Conservation (phyloP, 2,888 invertebrate genomes). For the Polymixis flavicincta region DNA sequence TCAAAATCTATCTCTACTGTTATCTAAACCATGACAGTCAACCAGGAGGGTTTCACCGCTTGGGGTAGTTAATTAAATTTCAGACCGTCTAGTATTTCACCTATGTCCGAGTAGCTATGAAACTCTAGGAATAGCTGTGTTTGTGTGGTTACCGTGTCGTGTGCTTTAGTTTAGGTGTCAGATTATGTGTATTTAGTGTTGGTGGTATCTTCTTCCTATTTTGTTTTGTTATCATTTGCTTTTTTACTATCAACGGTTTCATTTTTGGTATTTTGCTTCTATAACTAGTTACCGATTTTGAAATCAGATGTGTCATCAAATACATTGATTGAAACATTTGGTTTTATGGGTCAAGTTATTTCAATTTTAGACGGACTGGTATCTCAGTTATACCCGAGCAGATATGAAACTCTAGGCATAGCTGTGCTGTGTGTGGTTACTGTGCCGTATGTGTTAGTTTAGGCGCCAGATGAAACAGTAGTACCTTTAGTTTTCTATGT, state of each 20-base stretch:
- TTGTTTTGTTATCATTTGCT: not conserved
- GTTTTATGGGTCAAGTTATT: constrained; percentile 74
- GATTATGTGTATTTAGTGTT: not conserved
- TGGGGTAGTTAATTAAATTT: constrained; percentile 86
- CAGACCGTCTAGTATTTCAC: constrained; percentile 82
- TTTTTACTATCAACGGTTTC: not conserved
- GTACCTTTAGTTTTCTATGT: too few relatives aligned
- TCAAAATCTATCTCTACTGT: constrained; percentile 59
- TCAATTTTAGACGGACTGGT: constrained; percentile 84
- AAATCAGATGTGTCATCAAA: not conserved
- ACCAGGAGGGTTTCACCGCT: constrained; percentile 70
- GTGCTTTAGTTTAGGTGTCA: constrained; percentile 32
- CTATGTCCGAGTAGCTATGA: constrained; percentile 69
- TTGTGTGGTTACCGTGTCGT: constrained; percentile 23
- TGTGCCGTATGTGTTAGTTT: constrained; percentile 19
- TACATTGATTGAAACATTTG: not conserved
- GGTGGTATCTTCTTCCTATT: constrained; percentile 6
- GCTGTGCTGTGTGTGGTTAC: not conserved
- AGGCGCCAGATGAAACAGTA: constrained; percentile 5
- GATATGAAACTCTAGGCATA: too few relatives aligned
- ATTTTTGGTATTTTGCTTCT: not conserved
- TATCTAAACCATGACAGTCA: constrained; percentile 73
- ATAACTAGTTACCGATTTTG: not conserved
- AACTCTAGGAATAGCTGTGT: constrained; percentile 27
- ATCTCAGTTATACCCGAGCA: constrained; percentile 75